Evolutionary conservation across 2,888 invertebrate genomes (phyloP).

Genomic region (Netelia inedita): DNA sequence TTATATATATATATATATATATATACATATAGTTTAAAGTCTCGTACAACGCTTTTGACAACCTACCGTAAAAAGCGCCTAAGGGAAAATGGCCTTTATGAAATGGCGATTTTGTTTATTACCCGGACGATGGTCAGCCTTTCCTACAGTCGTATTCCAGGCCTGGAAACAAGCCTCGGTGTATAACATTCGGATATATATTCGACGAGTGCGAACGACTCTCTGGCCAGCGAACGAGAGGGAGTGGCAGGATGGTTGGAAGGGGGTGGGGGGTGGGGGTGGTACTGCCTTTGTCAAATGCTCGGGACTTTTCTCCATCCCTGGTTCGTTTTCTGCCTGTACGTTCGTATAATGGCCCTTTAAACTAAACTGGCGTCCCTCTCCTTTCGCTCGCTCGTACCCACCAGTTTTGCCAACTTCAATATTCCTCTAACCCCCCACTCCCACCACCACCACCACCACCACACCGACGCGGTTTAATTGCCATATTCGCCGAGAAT

Average conservation of each 20-base stretch:
- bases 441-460: constrained; percentile 24
- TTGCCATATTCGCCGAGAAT: constrained; percentile 29
- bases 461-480: constrained; percentile 21
- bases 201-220: constrained; percentile 5
- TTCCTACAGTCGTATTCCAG: constrained; percentile 2
- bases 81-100: constrained; percentile 52
- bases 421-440: constrained; percentile 5
- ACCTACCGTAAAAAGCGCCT: constrained; percentile 38
- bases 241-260: neutral
- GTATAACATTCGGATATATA: neutral
- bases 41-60: constrained; percentile 5
- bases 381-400: constrained; percentile 1
- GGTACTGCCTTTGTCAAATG: constrained; percentile 42
- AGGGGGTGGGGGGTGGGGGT: too few species aligned
- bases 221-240: constrained; percentile 13
- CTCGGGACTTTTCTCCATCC: constrained; percentile 34
- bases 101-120: constrained; percentile 57
- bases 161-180: neutral
- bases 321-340: constrained; percentile 43
- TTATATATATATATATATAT: neutral
- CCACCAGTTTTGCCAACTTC: constrained; percentile 31
- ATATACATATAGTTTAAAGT: neutral
- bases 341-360: constrained; percentile 49
- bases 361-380: constrained; percentile 40
- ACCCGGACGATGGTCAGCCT: constrained; percentile 7